Base-by-base conservation (phyloP, 1,140 invertebrate species). In the Himalopsyche phryganea region DNA sequence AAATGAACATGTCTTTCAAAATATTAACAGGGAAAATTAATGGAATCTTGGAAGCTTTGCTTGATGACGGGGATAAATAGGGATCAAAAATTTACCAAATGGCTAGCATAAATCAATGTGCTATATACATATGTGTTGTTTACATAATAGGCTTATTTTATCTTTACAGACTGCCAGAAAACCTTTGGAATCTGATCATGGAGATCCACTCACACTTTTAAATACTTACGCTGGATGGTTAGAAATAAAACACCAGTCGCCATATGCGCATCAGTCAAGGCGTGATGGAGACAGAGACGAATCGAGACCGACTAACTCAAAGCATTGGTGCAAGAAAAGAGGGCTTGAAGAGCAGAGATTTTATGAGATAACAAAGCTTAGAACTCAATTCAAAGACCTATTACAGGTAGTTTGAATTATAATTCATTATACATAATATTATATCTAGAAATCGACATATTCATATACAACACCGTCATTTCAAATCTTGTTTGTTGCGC, bases 261-360 rank as follows among this genome's bases (percentile, higher is more conserved):
- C 49, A 4, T 63, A 59, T 62, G 38, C 52, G 15, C 51, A 50
- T 15, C 49, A 51, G 41, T 67, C 64, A 0, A 53, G 53, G 40
- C 13, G 42, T 38, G 49, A 56, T 17, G 18, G 35, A 3, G 53
- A 35, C 10, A 40, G 40, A 1, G 53, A 50, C 38, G 57, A 66
- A 67, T 71, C 6, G 4, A 68, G 75, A 14, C 40, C 65, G 0
- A 74, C 76, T n/a, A 79, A 76, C 18, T 76, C 80, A 0, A 79
- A 85, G 48, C 85, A 86, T 61, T 99, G 96, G 96, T 96, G 94
- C 66, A 84, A 81, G 65, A 81, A 87, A 54, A 74, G 92, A 57
- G 94, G 93, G 3, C 77, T 98, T 2, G 95, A 98, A 74, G 96
- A 98, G 69, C 95, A 98, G 71, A 79, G 96, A 48, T 91, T 99